These are phyloP conservation scores for Tauraco hartlaubi DNA, from an alignment of 2,797 vertebrate genomes.

Conservation along the genomic window DNA sequence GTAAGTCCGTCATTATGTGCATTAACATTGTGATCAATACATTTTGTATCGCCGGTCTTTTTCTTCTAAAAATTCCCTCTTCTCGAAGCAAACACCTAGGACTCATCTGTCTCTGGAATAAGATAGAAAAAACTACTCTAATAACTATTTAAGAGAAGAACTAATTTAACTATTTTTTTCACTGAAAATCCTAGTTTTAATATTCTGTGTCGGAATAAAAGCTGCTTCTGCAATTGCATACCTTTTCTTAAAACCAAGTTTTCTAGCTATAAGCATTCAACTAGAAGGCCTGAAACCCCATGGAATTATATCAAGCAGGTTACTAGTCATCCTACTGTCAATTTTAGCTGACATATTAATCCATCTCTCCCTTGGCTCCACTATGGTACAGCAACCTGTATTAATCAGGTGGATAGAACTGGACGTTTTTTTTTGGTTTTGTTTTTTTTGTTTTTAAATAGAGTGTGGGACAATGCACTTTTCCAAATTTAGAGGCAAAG, in stretches of 20 bases:
- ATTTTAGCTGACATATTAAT: conserved; percentile 79
- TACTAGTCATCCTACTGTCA: conserved; percentile 68
- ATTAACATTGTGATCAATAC: background rate
- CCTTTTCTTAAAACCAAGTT: conserved; percentile 12
- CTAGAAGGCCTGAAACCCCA: conserved; percentile 38
- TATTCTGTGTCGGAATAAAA: background rate
- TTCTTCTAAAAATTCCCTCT: background rate
- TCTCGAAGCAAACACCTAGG: background rate
- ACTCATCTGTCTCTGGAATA: background rate
- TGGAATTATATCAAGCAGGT: conserved; percentile 60
- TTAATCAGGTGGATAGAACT: conserved; percentile 61
- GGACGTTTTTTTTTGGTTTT: background rate
- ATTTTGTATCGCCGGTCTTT: background rate
- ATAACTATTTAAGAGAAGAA: background rate
- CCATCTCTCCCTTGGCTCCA: conserved; percentile 65
- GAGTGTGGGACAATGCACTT: conserved; percentile 56
- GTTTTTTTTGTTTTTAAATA: background rate
- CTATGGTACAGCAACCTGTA: conserved; percentile 45
- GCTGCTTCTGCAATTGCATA: background rate
- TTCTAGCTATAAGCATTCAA: conserved; percentile 30
- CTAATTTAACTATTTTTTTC: background rate
- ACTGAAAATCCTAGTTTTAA: background rate
- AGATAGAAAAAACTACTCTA: background rate
- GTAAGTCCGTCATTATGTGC: background rate
- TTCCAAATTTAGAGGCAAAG: background rate